Conservation (phyloP, 1,140 invertebrate species). For the Ptiloglossa arizonensis region DNA sequence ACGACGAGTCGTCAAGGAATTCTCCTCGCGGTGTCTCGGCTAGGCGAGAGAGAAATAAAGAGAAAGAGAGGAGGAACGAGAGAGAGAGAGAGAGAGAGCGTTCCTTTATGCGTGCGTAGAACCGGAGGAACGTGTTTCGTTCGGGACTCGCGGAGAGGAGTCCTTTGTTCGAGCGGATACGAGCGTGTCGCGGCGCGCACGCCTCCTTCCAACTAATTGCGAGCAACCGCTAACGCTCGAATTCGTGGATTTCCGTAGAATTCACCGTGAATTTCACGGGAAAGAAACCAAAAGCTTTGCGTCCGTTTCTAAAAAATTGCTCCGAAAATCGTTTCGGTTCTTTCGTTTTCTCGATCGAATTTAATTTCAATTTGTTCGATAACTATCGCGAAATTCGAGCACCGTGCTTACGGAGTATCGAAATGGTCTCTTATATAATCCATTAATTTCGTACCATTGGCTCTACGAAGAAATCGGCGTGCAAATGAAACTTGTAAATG, state of each 20-base stretch:
- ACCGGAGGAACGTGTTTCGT: constrained; percentile 59
- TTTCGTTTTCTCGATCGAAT: too few species aligned
- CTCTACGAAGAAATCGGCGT: too few species aligned
- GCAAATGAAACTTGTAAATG: too few species aligned
- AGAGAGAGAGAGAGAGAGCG: not conserved
- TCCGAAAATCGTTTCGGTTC: too few species aligned
- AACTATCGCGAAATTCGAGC: too few species aligned
- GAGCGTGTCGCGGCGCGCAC: constrained; percentile 27
- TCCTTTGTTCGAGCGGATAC: constrained; percentile 62
- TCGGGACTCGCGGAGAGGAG: constrained; percentile 52
- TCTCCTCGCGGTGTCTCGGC: constrained; percentile 32
- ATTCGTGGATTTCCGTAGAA: constrained; percentile 1
- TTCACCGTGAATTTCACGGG: not conserved
- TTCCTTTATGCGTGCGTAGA: constrained; percentile 57
- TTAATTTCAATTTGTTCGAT: too few species aligned
- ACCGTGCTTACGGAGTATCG: too few species aligned
- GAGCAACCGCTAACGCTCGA: not conserved
- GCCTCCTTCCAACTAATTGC: constrained; percentile 15
- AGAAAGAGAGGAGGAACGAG: too few species aligned
- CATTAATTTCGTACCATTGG: too few species aligned
- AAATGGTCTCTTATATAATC: too few species aligned
- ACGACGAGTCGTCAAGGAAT: constrained; percentile 57
- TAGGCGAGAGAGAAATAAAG: constrained; percentile 33
- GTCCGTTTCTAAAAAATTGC: too few species aligned
- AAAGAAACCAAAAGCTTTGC: too few species aligned